Conservation (phyloP, 2,797 vertebrate genomes). For the Psittacula echo region DNA sequence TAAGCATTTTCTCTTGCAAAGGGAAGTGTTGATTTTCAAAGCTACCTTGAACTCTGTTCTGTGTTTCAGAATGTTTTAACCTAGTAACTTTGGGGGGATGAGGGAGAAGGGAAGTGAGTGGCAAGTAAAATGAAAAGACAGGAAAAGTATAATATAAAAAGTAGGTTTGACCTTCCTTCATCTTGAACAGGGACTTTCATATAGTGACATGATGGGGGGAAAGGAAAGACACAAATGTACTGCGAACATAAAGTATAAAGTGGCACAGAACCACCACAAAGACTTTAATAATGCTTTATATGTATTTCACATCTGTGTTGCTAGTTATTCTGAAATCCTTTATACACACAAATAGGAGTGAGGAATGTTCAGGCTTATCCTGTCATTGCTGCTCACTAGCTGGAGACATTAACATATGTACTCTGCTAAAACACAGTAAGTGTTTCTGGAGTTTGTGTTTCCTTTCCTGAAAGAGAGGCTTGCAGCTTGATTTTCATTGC, state of each 20-base stretch:
- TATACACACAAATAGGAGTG: neutral
- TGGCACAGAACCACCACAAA: neutral
- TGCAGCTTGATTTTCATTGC: neutral
- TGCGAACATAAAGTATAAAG: neutral
- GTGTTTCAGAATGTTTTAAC: neutral
- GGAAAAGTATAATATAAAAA: neutral
- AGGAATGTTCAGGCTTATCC: neutral
- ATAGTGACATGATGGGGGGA: neutral
- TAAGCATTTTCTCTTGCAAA: neutral
- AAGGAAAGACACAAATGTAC: neutral
- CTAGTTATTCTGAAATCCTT: neutral
- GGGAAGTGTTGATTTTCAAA: constrained; percentile 16
- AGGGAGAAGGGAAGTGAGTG: fast-evolving
- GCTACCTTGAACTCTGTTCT: neutral
- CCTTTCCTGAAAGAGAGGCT: neutral
- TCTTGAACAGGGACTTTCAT: neutral
- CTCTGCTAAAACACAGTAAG: neutral
- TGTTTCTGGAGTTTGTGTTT: neutral
- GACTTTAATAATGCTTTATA: neutral
- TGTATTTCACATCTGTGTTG: neutral
- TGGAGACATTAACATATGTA: neutral
- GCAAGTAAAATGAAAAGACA: neutral
- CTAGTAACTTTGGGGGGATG: neutral
- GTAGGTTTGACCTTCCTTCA: neutral
- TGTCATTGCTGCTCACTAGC: neutral